Conservation (phyloP, 1,140 invertebrate genomes). For the Pseudomyrmex cubaensis region DNA sequence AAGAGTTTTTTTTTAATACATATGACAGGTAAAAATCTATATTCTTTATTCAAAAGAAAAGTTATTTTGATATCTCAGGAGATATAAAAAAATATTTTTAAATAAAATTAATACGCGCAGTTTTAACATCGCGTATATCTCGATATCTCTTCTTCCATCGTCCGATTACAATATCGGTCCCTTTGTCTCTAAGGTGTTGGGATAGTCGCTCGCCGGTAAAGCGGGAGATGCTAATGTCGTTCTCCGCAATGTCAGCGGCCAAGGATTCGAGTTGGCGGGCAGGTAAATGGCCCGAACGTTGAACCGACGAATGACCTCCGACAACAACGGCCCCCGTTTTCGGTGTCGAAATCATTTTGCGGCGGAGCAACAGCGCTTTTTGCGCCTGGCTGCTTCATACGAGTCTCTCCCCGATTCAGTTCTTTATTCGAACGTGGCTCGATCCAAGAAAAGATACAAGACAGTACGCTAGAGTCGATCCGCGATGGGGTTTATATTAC, state of each 20-base stretch:
- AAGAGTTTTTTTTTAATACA: too few relatives aligned
- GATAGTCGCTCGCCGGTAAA: slow-evolving; percentile 32
- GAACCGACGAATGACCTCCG: slow-evolving; percentile 78
- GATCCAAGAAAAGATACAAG: slow-evolving; percentile 6
- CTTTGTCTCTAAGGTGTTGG: slow-evolving; percentile 31
- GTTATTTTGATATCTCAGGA: too few relatives aligned
- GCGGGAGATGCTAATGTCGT: slow-evolving; percentile 60
- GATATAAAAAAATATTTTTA: too few relatives aligned
- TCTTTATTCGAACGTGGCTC: too few relatives aligned
- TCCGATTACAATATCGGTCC: slow-evolving; percentile 1
- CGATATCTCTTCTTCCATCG: too few relatives aligned
- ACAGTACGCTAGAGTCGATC: background rate
- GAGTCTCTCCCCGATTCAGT: background rate
- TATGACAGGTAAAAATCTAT: too few relatives aligned
- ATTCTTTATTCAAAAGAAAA: too few relatives aligned
- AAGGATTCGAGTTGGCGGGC: slow-evolving; percentile 67
- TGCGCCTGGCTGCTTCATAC: background rate
- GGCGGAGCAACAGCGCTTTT: slow-evolving; percentile 52
- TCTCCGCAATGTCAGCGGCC: slow-evolving; percentile 57
- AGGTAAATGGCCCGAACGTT: slow-evolving; percentile 76
- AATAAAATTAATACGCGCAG: background rate
- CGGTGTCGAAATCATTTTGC: slow-evolving; percentile 64
- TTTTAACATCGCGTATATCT: background rate
- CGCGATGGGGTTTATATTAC: background rate
- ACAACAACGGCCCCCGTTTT: slow-evolving; percentile 77